These are phyloP conservation scores for Platycheirus albimanus DNA, from an alignment of 2,888 invertebrate genomes.

Conservation along the genomic window DNA sequence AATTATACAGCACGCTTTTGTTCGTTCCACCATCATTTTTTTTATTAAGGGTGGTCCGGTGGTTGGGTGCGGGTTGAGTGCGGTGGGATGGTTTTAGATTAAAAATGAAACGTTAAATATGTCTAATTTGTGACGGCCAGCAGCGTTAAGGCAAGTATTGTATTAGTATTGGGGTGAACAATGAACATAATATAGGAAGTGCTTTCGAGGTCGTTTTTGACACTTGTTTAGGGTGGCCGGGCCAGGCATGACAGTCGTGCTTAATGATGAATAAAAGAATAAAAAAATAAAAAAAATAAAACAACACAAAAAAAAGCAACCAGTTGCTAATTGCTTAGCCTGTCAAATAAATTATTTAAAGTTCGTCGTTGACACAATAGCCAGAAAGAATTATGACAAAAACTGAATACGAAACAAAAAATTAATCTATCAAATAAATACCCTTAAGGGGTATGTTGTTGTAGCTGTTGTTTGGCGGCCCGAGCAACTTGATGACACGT, in stretches of 20 bases:
- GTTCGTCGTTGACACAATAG: constrained; percentile 25
- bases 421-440: not conserved
- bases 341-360: constrained; percentile 48
- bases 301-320: constrained; percentile 53
- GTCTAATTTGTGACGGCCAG: constrained; percentile 57
- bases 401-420: not conserved
- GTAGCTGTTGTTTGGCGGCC: too few relatives aligned
- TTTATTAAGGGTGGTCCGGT: not conserved
- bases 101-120: constrained; percentile 67
- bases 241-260: constrained; percentile 16
- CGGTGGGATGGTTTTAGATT: constrained; percentile 7
- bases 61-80: not conserved
- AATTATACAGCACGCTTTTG: constrained; percentile 61
- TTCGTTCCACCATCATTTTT: constrained; percentile 11
- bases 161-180: constrained; percentile 12
- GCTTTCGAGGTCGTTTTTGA: constrained; percentile 36
- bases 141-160: not conserved
- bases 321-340: constrained; percentile 54
- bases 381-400: not conserved
- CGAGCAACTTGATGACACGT: not conserved
- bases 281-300: not conserved
- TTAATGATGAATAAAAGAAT: constrained; percentile 48
- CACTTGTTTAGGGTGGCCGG: constrained; percentile 24
- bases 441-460: not conserved
- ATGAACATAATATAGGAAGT: constrained; percentile 12